phyloP scores from a whole-genome alignment of 2,113 vertebrate genomes.

The Crotalus horridus region DNA sequence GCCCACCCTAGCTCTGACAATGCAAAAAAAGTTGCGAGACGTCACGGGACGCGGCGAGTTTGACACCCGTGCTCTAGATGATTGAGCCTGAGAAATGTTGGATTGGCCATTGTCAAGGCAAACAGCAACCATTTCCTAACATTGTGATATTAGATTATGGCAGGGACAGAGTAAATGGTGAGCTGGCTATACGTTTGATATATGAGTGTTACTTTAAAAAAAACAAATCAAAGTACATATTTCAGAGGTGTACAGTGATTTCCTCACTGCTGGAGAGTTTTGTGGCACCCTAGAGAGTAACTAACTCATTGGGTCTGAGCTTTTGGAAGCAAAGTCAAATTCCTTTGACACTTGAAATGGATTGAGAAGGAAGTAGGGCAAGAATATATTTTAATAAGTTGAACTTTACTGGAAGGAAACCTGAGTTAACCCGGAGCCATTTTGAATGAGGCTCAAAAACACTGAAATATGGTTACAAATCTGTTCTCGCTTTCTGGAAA shows the following conservation, averaged over 20 bases:
- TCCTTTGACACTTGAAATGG: neutral
- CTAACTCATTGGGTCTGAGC: neutral
- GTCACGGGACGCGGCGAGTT: no score
- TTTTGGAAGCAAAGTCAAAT: constrained; percentile 1
- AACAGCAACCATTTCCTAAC: neutral
- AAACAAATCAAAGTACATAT: neutral
- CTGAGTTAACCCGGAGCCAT: neutral
- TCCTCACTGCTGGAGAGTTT: neutral
- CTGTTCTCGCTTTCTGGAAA: neutral
- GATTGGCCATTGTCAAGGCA: neutral
- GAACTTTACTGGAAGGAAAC: neutral
- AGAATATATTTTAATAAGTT: neutral
- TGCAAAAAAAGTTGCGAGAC: neutral
- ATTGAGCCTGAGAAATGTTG: neutral
- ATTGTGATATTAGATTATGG: constrained; percentile 5
- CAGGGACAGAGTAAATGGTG: neutral
- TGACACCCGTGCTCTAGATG: rapidly evolving
- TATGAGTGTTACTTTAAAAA: constrained; percentile 1
- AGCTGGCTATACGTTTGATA: neutral
- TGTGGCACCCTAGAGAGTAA: neutral
- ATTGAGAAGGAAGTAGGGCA: constrained; percentile 11
- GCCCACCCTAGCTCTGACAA: no score
- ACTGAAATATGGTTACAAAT: neutral
- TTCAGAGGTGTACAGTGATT: neutral
- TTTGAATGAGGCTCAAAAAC: neutral